Percentiles rank a stretch among this genome's conserved stretches.
Conservation (phyloP, 2,113 vertebrate species). For the Clupea harengus region DNA sequence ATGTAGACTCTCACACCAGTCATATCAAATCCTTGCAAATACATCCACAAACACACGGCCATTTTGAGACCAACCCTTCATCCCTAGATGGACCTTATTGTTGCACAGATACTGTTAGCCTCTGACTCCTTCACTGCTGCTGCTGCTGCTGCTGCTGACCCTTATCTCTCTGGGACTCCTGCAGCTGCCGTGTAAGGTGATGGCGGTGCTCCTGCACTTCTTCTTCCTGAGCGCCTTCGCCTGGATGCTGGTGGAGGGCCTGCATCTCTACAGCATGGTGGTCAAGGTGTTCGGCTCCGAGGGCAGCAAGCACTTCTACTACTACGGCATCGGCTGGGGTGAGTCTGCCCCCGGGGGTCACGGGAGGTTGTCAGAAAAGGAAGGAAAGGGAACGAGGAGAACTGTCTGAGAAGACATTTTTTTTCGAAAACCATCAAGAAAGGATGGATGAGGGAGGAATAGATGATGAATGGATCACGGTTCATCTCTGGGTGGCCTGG, state of each 20-base stretch:
- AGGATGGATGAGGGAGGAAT: not conserved
- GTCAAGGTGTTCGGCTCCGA: slow-evolving; percentile 95
- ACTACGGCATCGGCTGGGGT: slow-evolving; percentile 93
- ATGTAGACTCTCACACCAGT: not conserved
- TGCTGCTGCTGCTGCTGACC: not conserved
- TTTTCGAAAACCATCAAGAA: not conserved
- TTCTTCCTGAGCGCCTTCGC: slow-evolving; percentile 93
- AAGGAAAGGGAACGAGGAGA: not conserved
- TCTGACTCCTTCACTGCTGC: not conserved
- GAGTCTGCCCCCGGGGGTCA: slow-evolving; percentile 45
- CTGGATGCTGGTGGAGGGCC: slow-evolving; percentile 97
- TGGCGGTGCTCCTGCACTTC: slow-evolving; percentile 91
- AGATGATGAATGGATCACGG: not conserved
- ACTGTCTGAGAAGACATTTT: too few species aligned
- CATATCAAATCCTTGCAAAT: too few species aligned
- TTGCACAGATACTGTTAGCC: not conserved
- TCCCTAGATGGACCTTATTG: too few species aligned
- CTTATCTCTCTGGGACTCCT: not conserved
- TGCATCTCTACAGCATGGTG: slow-evolving; percentile 97
- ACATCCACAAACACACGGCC: too few species aligned
- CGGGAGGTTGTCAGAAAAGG: too few species aligned
- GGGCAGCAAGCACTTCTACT: slow-evolving; percentile 89
- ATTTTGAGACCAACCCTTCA: too few species aligned
- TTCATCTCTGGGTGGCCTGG: not conserved
- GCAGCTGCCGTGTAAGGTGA: slow-evolving; percentile 85